Conservation (phyloP, 2,113 vertebrate genomes). For the Struthio camelus region DNA sequence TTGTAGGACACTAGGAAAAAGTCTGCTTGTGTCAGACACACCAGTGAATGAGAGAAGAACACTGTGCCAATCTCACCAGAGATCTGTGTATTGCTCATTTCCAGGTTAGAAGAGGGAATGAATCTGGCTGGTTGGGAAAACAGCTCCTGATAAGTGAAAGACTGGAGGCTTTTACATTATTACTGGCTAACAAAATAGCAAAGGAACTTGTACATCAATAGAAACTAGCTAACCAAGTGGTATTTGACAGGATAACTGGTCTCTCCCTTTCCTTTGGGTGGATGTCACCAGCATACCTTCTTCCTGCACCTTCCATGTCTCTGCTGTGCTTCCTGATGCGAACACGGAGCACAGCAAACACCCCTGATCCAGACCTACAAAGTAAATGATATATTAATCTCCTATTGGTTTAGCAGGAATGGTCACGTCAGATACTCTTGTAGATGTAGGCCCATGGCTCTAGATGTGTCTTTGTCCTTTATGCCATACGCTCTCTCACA, state of each 20-base stretch:
- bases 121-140: background rate
- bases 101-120: fast-evolving
- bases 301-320: background rate
- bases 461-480: background rate
- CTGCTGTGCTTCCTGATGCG: background rate
- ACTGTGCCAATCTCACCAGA: background rate
- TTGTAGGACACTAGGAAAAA: background rate
- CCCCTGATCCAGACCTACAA: background rate
- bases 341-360: background rate
- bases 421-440: background rate
- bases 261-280: background rate
- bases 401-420: background rate
- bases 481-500: fast-evolving
- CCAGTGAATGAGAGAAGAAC: too few species aligned
- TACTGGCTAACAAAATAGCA: background rate
- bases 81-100: background rate
- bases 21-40: background rate
- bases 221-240: background rate
- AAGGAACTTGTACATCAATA: background rate
- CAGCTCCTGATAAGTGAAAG: background rate
- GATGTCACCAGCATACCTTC: background rate
- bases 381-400: background rate
- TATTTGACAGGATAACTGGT: background rate
- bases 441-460: too few species aligned
- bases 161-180: background rate